These are phyloP conservation scores for Oostethus manadensis DNA, from an alignment of 2,113 vertebrate species.

Conservation along the genomic window DNA sequence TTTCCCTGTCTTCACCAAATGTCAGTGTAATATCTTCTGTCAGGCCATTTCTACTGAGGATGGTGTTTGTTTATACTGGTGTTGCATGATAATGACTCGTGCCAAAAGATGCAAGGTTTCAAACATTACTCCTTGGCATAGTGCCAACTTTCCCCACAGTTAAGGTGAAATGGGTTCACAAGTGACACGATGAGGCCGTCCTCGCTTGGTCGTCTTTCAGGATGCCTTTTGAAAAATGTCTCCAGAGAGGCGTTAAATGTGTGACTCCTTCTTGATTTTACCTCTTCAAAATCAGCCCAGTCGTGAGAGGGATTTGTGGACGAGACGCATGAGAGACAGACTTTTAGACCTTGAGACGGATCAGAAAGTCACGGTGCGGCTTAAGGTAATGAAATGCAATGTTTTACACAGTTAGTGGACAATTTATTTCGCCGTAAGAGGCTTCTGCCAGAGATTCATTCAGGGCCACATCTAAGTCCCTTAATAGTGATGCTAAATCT, in stretches of 20 bases:
- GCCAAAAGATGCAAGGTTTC: neutral
- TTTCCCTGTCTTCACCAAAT: conserved; percentile 33
- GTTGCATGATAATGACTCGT: conserved; percentile 11
- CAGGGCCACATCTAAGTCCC: neutral
- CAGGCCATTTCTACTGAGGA: conserved; percentile 11
- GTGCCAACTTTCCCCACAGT: conserved; percentile 8
- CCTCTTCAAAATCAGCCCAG: conserved; percentile 37
- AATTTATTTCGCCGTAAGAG: conserved; percentile 1
- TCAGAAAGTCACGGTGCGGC: conserved; percentile 6
- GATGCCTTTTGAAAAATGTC: conserved; percentile 24
- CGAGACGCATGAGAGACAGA: conserved; percentile 22
- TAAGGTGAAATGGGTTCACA: conserved; percentile 11
- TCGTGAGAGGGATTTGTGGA: conserved; percentile 24
- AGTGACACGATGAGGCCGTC: conserved; percentile 25
- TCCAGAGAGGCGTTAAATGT: conserved; percentile 25
- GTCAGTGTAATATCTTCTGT: conserved; percentile 37
- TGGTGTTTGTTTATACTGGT: conserved; percentile 2
- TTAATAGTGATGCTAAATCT: neutral
- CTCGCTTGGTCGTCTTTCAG: conserved; percentile 21
- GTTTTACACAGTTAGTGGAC: neutral
- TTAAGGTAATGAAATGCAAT: neutral
- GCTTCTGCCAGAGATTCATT: neutral
- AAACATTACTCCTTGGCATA: conserved; percentile 3
- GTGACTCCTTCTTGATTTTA: conserved; percentile 42
- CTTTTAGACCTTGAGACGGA: conserved; percentile 35